phyloP scores from a whole-genome alignment of 2,113 vertebrate genomes.

The Dunckerocampus dactyliophorus region DNA sequence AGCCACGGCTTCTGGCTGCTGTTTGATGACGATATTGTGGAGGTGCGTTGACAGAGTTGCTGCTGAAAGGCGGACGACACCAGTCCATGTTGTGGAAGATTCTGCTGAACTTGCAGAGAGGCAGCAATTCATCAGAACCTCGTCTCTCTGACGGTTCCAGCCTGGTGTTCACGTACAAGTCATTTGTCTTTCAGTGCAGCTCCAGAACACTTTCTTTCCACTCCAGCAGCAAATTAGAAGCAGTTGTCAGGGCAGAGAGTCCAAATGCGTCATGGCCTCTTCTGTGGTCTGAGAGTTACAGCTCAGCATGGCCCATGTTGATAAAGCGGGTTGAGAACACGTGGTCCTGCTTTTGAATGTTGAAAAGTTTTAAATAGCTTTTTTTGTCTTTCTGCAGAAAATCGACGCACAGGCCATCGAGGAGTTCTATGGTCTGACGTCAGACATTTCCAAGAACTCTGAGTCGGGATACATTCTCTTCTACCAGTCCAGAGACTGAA shows the following conservation, averaged over 20 bases:
- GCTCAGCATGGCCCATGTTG: no score
- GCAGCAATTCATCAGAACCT: conserved; percentile 8
- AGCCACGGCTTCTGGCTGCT: conserved; percentile 91
- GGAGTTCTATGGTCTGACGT: conserved; percentile 91
- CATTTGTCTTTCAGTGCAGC: not conserved
- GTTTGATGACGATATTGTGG: conserved; percentile 89
- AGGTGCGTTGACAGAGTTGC: conserved; percentile 68
- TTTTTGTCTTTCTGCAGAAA: conserved; percentile 70
- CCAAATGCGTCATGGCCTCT: no score
- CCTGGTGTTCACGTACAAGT: not conserved
- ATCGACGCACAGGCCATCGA: conserved; percentile 90
- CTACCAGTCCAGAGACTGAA: conserved; percentile 92
- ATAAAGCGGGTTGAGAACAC: no score
- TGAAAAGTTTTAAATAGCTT: not conserved
- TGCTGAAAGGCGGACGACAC: no score
- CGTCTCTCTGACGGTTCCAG: not conserved
- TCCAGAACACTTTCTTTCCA: not conserved
- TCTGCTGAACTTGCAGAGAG: conserved; percentile 36
- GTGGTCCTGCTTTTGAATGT: not conserved
- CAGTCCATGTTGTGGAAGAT: conserved; percentile 9
- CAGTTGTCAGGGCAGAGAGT: not conserved
- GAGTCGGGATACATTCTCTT: conserved; percentile 92
- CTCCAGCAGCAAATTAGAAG: conserved; percentile 2
- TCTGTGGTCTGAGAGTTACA: no score
- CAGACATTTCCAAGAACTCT: conserved; percentile 93